Conservation (phyloP, 1,140 invertebrate genomes). For the Streblospio benedicti region DNA sequence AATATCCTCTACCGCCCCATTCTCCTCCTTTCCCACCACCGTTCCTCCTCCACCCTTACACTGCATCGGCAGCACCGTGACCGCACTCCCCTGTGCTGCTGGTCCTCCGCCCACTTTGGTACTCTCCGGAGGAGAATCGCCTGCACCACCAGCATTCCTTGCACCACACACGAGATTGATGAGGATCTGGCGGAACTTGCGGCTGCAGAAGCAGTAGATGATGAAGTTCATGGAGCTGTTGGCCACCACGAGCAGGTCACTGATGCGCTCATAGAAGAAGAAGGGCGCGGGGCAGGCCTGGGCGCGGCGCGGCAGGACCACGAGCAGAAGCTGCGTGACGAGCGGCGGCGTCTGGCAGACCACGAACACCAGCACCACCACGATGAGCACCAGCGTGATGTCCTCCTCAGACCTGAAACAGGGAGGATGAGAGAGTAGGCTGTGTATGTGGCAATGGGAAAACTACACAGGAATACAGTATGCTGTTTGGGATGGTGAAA, state of each 20-base stretch:
- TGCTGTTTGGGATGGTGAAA: too few species aligned
- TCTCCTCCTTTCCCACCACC: too few species aligned
- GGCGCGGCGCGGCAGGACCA: neutral
- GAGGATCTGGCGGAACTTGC: slow-evolving; percentile 15
- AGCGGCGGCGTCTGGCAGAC: slow-evolving; percentile 15
- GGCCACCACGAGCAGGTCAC: slow-evolving; percentile 17
- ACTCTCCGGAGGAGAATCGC: too few species aligned
- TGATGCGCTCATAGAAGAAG: slow-evolving; percentile 19
- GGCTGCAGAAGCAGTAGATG: slow-evolving; percentile 19
- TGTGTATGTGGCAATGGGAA: too few species aligned
- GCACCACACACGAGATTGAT: slow-evolving; percentile 11
- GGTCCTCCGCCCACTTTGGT: too few species aligned
- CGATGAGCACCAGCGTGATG: slow-evolving; percentile 19
- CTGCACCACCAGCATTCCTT: too few species aligned
- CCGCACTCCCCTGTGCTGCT: too few species aligned
- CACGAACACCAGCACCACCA: slow-evolving; percentile 18
- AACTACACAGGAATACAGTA: too few species aligned
- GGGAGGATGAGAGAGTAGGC: neutral
- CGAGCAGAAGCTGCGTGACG: slow-evolving; percentile 11
- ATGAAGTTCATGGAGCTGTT: slow-evolving; percentile 17
- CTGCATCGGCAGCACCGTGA: too few species aligned
- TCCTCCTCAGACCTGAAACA: slow-evolving; percentile 14
- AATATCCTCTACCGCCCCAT: too few species aligned
- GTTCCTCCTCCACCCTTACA: too few species aligned
- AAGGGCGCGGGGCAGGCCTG: slow-evolving; percentile 5